Percentiles rank a stretch among this genome's conserved stretches.
phyloP scores from a whole-genome alignment of 2,797 vertebrate genomes.

The Sebastes alutus region DNA sequence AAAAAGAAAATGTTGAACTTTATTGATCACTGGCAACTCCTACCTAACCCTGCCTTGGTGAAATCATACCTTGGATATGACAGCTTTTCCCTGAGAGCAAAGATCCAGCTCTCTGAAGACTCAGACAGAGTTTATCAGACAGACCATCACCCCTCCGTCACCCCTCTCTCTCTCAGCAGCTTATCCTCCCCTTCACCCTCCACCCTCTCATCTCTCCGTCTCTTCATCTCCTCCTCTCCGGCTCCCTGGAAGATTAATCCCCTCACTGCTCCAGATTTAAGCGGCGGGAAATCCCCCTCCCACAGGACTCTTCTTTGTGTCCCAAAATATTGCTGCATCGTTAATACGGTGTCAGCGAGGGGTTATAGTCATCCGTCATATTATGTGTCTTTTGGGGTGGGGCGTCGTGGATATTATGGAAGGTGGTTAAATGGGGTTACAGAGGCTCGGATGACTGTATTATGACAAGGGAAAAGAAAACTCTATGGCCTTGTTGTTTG shows the following conservation, averaged over 20 bases:
- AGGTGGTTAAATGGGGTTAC: background rate
- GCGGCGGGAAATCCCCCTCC: slow-evolving; percentile 12
- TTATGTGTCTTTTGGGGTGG: background rate
- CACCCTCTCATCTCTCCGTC: background rate
- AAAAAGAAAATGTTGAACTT: background rate
- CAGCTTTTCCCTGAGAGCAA: background rate
- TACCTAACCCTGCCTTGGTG: background rate
- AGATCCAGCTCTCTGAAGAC: background rate
- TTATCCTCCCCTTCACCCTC: slow-evolving; percentile 4
- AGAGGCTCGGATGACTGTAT: background rate
- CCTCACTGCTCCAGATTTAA: slow-evolving; percentile 33
- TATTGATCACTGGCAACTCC: no score
- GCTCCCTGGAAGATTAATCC: slow-evolving; percentile 40
- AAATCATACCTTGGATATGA: background rate
- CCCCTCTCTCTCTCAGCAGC: background rate
- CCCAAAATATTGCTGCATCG: background rate
- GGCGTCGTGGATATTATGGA: background rate
- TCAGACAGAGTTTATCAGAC: background rate
- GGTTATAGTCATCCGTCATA: background rate
- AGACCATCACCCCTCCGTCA: background rate
- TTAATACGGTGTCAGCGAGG: background rate
- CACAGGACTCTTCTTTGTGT: background rate
- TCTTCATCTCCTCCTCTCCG: slow-evolving; percentile 15
- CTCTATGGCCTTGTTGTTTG: background rate
- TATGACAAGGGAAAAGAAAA: background rate